phyloP scores from a whole-genome alignment of 2,888 invertebrate species.

The Caenorhabditis sp. region DNA sequence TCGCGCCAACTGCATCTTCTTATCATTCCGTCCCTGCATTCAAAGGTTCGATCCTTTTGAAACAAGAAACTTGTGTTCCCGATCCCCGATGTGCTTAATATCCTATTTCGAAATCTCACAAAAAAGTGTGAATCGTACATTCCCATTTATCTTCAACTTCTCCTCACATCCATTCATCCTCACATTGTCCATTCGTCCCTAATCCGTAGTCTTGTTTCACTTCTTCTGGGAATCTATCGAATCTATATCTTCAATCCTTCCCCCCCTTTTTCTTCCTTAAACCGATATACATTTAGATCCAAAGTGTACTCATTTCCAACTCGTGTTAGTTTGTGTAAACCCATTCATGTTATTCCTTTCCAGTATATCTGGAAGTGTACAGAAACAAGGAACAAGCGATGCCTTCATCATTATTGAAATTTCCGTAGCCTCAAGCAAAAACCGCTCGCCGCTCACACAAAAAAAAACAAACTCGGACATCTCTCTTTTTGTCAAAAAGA shows the following conservation, averaged over 20 bases:
- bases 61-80: neutral
- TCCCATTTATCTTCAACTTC: conserved; percentile 9
- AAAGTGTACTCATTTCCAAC: conserved; percentile 11
- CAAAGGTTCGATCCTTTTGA: neutral
- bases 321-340: conserved; percentile 18
- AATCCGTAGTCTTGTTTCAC: conserved; percentile 9
- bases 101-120: neutral
- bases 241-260: neutral
- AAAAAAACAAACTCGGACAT: conserved; percentile 24
- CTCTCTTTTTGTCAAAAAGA: neutral
- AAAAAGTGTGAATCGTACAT: conserved; percentile 32
- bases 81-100: conserved; percentile 3
- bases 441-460: conserved; percentile 29
- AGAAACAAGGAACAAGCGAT: conserved; percentile 37
- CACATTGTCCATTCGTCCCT: conserved; percentile 26
- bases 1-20: no score
- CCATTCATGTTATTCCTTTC: conserved; percentile 1
- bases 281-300: neutral
- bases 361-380: conserved; percentile 12
- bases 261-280: conserved; percentile 34
- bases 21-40: neutral
- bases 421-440: conserved; percentile 56
- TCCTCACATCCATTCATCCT: conserved; percentile 2
- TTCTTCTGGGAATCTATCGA: conserved; percentile 12
- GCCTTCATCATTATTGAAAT: conserved; percentile 52